phyloP scores from a whole-genome alignment of 2,113 vertebrate genomes.

The Calidris pugnax region DNA sequence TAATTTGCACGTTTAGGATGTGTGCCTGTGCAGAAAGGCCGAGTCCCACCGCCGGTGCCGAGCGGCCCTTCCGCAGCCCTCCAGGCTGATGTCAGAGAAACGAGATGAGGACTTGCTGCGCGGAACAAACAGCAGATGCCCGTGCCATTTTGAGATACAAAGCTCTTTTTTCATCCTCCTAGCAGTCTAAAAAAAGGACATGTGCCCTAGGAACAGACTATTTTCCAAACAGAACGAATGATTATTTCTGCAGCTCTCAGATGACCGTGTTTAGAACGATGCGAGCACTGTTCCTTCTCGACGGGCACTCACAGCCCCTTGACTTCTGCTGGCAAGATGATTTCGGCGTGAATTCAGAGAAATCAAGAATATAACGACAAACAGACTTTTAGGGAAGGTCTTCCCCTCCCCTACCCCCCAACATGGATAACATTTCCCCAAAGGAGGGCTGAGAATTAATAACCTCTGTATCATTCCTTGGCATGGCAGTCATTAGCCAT shows the following conservation, averaged over 20 bases:
- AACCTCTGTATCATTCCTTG: not conserved
- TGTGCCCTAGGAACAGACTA: constrained; percentile 64
- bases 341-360: not conserved
- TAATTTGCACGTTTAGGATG: not conserved
- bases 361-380: not conserved
- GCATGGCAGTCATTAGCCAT: not conserved
- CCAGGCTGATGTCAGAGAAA: not conserved
- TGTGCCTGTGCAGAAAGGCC: not conserved
- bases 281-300: not conserved
- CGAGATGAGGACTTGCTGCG: not conserved
- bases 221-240: constrained; percentile 32
- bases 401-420: not conserved
- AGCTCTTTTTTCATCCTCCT: constrained; percentile 50
- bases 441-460: not conserved
- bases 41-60: not conserved
- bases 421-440: not conserved
- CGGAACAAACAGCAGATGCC: constrained; percentile 21
- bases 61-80: not conserved
- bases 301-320: not conserved
- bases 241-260: constrained; percentile 55
- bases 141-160: constrained; percentile 44
- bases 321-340: not conserved
- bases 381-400: not conserved
- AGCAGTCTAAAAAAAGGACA: constrained; percentile 59
- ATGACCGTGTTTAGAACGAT: not conserved